phyloP scores from a whole-genome alignment of 1,140 invertebrate species.

The Macrostomum lignano region DNA sequence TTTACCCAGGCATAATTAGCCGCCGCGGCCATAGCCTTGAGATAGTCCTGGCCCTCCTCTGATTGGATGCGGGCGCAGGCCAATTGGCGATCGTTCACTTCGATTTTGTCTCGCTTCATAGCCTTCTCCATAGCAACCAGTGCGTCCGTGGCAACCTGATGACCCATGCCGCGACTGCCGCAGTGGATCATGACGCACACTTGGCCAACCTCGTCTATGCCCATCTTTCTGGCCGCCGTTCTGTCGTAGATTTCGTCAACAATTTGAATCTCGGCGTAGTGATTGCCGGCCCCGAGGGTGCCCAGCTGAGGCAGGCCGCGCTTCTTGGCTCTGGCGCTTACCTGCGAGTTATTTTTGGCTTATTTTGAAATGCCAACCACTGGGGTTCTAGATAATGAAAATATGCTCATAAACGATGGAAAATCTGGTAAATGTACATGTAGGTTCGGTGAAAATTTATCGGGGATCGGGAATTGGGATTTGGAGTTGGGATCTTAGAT shows the following conservation, averaged over 20 bases:
- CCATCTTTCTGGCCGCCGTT: constrained; percentile 89
- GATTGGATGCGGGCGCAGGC: constrained; percentile 86
- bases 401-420: too few species aligned
- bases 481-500: too few species aligned
- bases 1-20: constrained; percentile 99
- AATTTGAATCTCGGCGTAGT: constrained; percentile 91
- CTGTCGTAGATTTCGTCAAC: constrained; percentile 96
- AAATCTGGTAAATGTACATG: too few species aligned
- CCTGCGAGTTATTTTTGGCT: too few species aligned
- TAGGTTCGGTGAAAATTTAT: too few species aligned
- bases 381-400: too few species aligned
- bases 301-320: constrained; percentile 82
- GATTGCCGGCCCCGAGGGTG: constrained; percentile 89
- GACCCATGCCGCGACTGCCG: constrained; percentile 86
- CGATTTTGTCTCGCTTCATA: constrained; percentile 90
- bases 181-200: constrained; percentile 98
- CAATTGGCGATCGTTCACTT: constrained; percentile 82
- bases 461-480: too few species aligned
- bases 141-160: constrained; percentile 94
- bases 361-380: too few species aligned
- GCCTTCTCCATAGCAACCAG: constrained; percentile 96
- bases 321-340: constrained; percentile 64
- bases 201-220: constrained; percentile 76
- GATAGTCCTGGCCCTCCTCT: constrained; percentile 52
- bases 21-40: constrained; percentile 91